Base-by-base conservation (phyloP, 2,888 invertebrate species). In the Andrena praecox region DNA sequence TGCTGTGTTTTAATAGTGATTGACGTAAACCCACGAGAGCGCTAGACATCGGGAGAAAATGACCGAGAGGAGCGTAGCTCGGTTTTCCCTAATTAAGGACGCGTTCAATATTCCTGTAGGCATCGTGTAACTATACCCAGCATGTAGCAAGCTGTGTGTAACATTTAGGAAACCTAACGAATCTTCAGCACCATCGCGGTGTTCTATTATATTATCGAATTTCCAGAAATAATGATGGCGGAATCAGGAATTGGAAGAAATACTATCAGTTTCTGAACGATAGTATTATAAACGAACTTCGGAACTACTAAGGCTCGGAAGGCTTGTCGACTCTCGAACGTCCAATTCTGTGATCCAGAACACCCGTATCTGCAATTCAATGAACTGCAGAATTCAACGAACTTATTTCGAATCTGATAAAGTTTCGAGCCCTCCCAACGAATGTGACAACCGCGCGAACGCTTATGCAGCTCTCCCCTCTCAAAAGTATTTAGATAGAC, bases 51-150 rank as follows among this genome's bases (percentile, higher is more conserved):
- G 12, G 27, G 24, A 56, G 56, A 27, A 56, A 12, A 27, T 56
- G 56, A 56, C 27, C 56, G 56, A 27, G 56, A 56, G 56, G 56
- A 56, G 20, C 27, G 56, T 56, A 12, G 56, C 56, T 24, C 56
- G 56, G 56, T 56, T 56, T 56, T 56, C 56, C 42, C 56, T 24
- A 27, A 56, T 56, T 56, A 56, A 27, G 56, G 56, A 12, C 56
- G 27, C 56, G 56, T 56, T 20, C 56, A 56, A 56, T 56, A 56
- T 56, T 20, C 56, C 56, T 56, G 56, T 5, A 42, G 16, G 42
- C 27, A 24, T 27, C 27, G 6, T 27, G 4, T 56, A 27, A 24
- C 24, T 56, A 27, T 27, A 27, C 10, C 56, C 24, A 24, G 10
- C 7, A 24, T 56, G 56, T 10, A 56, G 27, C 1, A 56, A 24